Evolutionary conservation across 2,113 vertebrate species (phyloP), one percentile per base, ranked within the genome.

Genomic region (Panurus biarmicus): DNA sequence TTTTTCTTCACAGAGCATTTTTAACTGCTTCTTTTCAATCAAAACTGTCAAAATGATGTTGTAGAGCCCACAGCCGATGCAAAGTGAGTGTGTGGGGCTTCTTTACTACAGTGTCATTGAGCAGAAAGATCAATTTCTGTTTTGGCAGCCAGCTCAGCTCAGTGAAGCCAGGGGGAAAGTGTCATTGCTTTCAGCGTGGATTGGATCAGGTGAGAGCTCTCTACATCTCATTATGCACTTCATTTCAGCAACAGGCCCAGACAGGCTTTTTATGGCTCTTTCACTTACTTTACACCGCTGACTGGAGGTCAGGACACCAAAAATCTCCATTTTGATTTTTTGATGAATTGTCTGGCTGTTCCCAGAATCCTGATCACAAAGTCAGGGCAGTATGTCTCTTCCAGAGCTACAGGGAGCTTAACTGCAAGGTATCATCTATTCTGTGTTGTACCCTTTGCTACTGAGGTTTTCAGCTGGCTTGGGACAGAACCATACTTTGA

Each of bases 1-100:
- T 54, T 96, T 96, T 88, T 77, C 64, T 88, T 96, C 67, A 77
- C 87, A 53, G 86, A 89, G 70, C 50, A 26, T 92, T 97, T 95
- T 95, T 89, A 96, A 93, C 85, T 92, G 66, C 74, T 96, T 94
- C 40, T 57, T 95, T 93, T 89, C 89, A 94, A 92, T 96, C 95
- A 97, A 94, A 96, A 85, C 90, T 94, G 73, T 85, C 90, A 95
- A 87, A 83, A 73, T 72, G 23, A 22, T 69, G 91, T 50, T 77
- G 44, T n/a, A 48, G 83, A 87, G 73, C 77, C 62, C 58, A 83
- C 90, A 96, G 93, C 77, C 71, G 64, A 88, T 13, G 29, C 25
- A 85, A 81, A 97, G 44, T 42, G 70, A 92, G 10, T 8, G 4
- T 76, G 48, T 64, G 65, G 40, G 51, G 14, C 83, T 95, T 94